Evolutionary conservation across 2,888 invertebrate genomes (phyloP), one percentile per base, ranked within the genome.

Genomic region (Dryobotodes eremita): DNA sequence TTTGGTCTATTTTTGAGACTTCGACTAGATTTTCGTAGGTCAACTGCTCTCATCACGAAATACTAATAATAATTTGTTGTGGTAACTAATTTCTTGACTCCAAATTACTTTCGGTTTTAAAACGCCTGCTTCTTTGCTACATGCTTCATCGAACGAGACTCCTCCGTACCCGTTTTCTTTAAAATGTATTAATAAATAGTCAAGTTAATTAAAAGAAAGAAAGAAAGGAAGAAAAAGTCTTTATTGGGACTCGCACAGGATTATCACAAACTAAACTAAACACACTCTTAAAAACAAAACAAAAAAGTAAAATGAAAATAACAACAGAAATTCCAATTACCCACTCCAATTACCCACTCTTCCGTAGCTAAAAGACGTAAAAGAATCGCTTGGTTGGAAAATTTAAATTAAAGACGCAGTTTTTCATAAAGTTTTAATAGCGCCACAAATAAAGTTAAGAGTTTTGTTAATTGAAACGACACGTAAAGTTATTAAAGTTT

Each of bases 391-490:
- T 65, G 8, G 31, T 23, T 36, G 50, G 59, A 15, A 57, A 36
- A 48, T 66, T 57, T 62, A 69, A 59, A 76, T 70, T 48, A 50
- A 62, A 71, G 10, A 50, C 46, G 20, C 5, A 74, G 65, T 71
- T 0, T 15, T 50, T 72, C 48, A 48, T 62, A n/a, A 31, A 71
- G 8, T 15, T 78, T 75, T 64, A 46, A 79, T 68, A 11, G 46
- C 6, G 36, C 42, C 26, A 65, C 75, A 70, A 66, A 79, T 76
- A 36, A 72, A 31, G 36, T 62, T 72, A 53, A 72, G 75, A 59
- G 64, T 74, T 68, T 59, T 59, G 50, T 79, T 76, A 26, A 66
- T 69, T 71, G 36, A 36, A 62, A 31, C 46, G 57, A n/a, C 42
- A 15, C 46, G 5, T 53, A 74, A 68, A 75, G 48, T 48, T 61